Conservation (phyloP, 2,113 vertebrate genomes). For the Ramphastos sulfuratus region DNA sequence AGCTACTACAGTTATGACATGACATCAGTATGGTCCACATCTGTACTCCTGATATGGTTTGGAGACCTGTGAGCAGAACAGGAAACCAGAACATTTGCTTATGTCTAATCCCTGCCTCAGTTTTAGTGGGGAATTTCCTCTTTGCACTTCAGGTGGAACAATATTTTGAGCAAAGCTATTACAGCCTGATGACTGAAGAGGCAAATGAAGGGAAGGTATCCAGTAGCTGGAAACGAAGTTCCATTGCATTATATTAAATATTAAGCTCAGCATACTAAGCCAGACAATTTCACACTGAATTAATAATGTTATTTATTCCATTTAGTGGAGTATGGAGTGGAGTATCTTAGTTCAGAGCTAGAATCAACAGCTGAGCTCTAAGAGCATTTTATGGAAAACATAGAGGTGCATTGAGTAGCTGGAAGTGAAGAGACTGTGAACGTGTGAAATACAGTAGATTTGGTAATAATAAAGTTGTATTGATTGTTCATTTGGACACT, state of each 20-base stretch:
- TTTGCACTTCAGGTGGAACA: not conserved
- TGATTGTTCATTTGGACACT: not conserved
- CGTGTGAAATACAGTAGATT: conserved; percentile 27
- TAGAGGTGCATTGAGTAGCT: not conserved
- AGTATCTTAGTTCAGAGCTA: conserved; percentile 17
- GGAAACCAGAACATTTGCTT: not conserved
- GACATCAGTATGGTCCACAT: not conserved
- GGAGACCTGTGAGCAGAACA: not conserved
- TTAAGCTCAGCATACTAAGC: conserved; percentile 10
- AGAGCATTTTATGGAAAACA: not conserved
- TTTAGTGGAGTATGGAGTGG: not conserved
- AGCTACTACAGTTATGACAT: not conserved
- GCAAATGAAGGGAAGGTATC: conserved; percentile 13
- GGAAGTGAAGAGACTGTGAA: conserved; percentile 11
- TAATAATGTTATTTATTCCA: conserved; percentile 59
- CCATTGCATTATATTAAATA: conserved; percentile 32
- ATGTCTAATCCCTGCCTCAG: not conserved
- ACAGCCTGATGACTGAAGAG: not conserved
- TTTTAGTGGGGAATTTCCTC: not conserved
- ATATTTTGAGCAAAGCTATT: conserved; percentile 17
- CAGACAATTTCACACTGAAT: conserved; percentile 43
- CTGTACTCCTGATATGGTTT: not conserved
- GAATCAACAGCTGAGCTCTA: not conserved
- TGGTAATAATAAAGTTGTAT: conserved; percentile 32
- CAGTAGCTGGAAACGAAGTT: conserved; percentile 43